These are phyloP conservation scores for Ancistrus triradiatus DNA, from an alignment of 2,113 vertebrate genomes.

Conservation along the genomic window DNA sequence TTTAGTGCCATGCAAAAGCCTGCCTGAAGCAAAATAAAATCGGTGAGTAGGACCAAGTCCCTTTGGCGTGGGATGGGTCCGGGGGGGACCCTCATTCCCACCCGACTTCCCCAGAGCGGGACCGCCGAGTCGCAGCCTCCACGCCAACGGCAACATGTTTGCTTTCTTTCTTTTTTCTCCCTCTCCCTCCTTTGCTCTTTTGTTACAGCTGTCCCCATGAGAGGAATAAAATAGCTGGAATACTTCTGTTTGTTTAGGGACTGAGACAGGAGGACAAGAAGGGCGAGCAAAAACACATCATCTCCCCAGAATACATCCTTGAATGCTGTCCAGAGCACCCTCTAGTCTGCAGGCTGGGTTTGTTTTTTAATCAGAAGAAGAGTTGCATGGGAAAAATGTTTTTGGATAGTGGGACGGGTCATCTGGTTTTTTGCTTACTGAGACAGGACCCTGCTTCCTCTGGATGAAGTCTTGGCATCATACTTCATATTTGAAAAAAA, in stretches of 20 bases:
- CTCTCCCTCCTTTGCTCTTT: slow-evolving; percentile 60
- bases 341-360: slow-evolving; percentile 24
- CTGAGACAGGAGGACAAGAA: slow-evolving; percentile 50
- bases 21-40: slow-evolving; percentile 22
- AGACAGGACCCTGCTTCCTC: slow-evolving; percentile 36
- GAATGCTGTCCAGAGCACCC: slow-evolving; percentile 58
- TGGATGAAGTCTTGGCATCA: no score
- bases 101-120: slow-evolving; percentile 49
- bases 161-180: slow-evolving; percentile 43
- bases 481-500: no score
- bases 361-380: slow-evolving; percentile 41
- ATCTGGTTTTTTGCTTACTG: slow-evolving; percentile 56
- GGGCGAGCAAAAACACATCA: slow-evolving; percentile 45
- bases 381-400: slow-evolving; percentile 67
- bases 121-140: slow-evolving; percentile 47
- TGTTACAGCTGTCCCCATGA: slow-evolving; percentile 66
- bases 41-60: slow-evolving; percentile 29
- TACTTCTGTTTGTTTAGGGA: slow-evolving; percentile 66
- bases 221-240: slow-evolving; percentile 66
- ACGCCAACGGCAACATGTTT: slow-evolving; percentile 72
- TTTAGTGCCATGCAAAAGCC: slow-evolving; percentile 29
- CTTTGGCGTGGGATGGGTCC: slow-evolving; percentile 29
- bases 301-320: slow-evolving; percentile 71
- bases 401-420: slow-evolving; percentile 43
- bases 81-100: slow-evolving; percentile 34